phyloP scores from a whole-genome alignment of 2,113 vertebrate genomes.

The Illadopsis cleaveri region DNA sequence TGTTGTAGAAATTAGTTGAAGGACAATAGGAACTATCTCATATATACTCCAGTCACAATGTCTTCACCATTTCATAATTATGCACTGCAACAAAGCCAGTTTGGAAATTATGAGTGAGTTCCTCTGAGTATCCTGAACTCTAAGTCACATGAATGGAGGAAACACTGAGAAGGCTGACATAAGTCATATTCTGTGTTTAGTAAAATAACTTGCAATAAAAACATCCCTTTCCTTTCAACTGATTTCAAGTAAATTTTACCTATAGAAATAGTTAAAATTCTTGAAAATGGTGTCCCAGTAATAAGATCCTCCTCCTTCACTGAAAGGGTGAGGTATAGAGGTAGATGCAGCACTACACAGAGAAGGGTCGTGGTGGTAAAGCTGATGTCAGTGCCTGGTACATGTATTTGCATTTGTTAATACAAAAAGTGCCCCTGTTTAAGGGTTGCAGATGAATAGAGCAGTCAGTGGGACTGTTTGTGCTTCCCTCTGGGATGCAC shows the following conservation, averaged over 20 bases:
- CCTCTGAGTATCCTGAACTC: not conserved
- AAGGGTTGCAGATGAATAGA: not conserved
- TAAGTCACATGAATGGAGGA: constrained; percentile 44
- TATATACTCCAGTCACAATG: not conserved
- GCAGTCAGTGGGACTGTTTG: not conserved
- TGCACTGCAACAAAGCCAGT: not conserved
- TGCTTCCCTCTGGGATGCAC: not conserved
- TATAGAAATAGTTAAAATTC: not conserved
- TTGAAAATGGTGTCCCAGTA: not conserved
- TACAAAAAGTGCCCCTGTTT: not conserved
- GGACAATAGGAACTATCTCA: not conserved
- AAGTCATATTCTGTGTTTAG: constrained; percentile 38
- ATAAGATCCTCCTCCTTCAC: not conserved
- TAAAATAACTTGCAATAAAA: not conserved
- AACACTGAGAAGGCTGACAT: not conserved
- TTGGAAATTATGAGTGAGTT: constrained; percentile 37
- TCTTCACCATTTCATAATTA: not conserved
- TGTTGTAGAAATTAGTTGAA: not conserved
- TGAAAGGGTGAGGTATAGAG: not conserved
- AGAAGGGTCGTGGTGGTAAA: not conserved
- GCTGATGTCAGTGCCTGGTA: not conserved
- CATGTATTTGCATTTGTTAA: not conserved
- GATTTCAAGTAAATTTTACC: not conserved
- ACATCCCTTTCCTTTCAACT: not conserved
- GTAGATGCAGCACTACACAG: not conserved